Base-by-base conservation (phyloP, 2,888 invertebrate genomes). In the Heteromurus nitidus region DNA sequence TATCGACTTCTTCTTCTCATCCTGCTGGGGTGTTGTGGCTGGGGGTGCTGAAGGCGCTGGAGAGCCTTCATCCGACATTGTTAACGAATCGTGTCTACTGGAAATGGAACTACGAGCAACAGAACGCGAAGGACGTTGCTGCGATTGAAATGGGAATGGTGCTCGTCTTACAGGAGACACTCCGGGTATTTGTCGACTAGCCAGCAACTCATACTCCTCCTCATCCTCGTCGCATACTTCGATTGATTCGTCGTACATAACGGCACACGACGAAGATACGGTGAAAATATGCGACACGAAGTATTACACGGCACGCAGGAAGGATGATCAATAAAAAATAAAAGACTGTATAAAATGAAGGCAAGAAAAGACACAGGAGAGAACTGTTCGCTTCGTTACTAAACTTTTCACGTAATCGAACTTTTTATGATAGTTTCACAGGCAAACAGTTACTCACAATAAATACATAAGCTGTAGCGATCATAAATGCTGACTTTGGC, bases 161-260 rank as follows among this genome's bases (percentile, higher is more conserved):
- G 47, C 77, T 65, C 70, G 20, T 7, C 58, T 20, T 7, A 72
- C 70, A 58, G 65, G 72, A 5, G 72, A 72, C 42, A 80, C 73
- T 30, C 72, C 72, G 36, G 67, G 55, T 28, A 67, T 42, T 68
- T 31, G 36, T 24, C 47, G 55, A 28, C 76, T 65, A 30, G 67
- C 76, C 24, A 76, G 24, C 20, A 76, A 20, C 22, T 76, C 76
- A 47, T 76, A 76, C 44, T 76, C 76, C 16, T 76, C 76, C 30
- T 77, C 79, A 11, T 80, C 80, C 9, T 70, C 76, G 1, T 82
- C 84, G 42, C 64, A 75, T 22, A 84, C 82, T 65, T 81, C 77
- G 55, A 82, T 82, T 47, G 84, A 82, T 68, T 84, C 84, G 81
- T 84, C 84, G 72, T 84, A 84, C 79, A 77, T 70, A 18, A 13